Conservation (phyloP, 2,888 invertebrate species). For the Yponomeuta malinellus region DNA sequence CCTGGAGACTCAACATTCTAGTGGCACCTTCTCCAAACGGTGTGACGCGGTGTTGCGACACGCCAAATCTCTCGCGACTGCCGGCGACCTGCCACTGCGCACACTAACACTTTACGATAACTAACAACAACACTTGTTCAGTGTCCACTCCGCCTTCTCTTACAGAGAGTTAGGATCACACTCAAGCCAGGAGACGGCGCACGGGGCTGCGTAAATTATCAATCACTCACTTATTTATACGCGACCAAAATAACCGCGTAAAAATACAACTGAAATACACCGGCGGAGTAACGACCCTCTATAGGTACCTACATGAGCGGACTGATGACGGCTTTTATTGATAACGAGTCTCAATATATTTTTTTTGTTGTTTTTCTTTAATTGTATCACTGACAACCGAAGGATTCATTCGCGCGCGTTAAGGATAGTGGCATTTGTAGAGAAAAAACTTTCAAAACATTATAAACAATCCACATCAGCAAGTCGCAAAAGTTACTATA, state of each 20-base stretch:
- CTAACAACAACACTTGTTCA: neutral
- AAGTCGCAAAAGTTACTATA: neutral
- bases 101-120: no score
- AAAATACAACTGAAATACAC: neutral
- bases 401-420: no score
- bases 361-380: no score
- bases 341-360: no score
- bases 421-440: neutral
- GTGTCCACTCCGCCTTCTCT: neutral
- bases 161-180: neutral
- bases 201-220: neutral
- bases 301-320: neutral
- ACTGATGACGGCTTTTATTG: no score
- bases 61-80: neutral
- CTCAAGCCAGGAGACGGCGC: neutral
- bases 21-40: neutral
- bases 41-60: neutral
- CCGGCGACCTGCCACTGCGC: no score
- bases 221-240: slow-evolving; percentile 3
- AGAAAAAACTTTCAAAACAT: neutral
- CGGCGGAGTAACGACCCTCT: neutral
- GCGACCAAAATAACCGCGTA: slow-evolving; percentile 1
- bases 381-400: no score
- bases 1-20: neutral
- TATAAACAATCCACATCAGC: neutral